A percentile compares a stretch with the other conserved stretches of the same genome.
These are phyloP conservation scores for Brachypterus glaber DNA, from an alignment of 2,888 invertebrate species.

Conservation along the genomic window DNA sequence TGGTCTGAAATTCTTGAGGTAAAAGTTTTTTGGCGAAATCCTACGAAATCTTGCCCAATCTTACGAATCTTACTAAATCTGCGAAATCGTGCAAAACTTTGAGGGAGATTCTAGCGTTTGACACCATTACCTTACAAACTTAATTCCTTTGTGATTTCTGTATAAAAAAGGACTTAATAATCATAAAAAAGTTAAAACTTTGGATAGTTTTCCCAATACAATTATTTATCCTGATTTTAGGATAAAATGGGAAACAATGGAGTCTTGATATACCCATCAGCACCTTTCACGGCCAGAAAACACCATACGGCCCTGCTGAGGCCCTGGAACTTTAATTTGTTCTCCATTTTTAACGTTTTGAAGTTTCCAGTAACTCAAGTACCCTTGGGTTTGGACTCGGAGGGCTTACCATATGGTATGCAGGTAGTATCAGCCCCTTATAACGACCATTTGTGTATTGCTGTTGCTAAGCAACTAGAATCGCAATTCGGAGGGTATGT, in stretches of 20 bases:
- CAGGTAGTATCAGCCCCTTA: conserved; percentile 66
- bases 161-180: no score
- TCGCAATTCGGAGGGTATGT: conserved; percentile 61
- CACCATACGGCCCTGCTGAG: conserved; percentile 70
- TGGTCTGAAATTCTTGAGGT: no score
- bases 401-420: conserved; percentile 69
- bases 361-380: conserved; percentile 77
- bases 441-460: conserved; percentile 63
- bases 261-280: conserved; percentile 73
- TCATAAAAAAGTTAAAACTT: no score
- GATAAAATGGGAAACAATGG: conserved; percentile 66
- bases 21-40: no score
- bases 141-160: no score
- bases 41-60: no score
- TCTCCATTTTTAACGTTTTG: conserved; percentile 75
- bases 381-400: conserved; percentile 62
- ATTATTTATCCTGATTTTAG: no score
- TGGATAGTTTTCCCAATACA: no score
- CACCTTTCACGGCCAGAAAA: conserved; percentile 69
- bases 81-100: no score
- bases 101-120: no score
- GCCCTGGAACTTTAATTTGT: conserved; percentile 78
- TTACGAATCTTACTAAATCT: no score
- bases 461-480: conserved; percentile 63
- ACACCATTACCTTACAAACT: no score